These are phyloP conservation scores for Anabacerthia variegaticeps DNA, from an alignment of 2,797 vertebrate species.

Conservation along the genomic window DNA sequence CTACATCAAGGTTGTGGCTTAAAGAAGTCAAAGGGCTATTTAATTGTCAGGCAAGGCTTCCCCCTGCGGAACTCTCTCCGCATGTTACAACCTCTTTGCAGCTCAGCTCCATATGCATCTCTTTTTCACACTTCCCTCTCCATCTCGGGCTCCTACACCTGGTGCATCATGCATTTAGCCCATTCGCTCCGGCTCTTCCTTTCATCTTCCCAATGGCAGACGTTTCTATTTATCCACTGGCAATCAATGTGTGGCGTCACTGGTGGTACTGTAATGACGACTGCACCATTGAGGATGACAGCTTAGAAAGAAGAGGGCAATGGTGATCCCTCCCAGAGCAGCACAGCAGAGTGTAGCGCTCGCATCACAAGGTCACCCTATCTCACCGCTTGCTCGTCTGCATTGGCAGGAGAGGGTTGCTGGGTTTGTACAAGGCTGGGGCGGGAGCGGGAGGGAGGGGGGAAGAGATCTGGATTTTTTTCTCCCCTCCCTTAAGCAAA, in stretches of 20 bases:
- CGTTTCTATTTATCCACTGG: slow-evolving; percentile 90
- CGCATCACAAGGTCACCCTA: slow-evolving; percentile 90
- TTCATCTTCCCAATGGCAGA: slow-evolving; percentile 81
- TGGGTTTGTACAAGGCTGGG: slow-evolving; percentile 42
- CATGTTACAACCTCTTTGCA: slow-evolving; percentile 62
- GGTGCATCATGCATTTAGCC: slow-evolving; percentile 78
- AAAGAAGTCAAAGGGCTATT: slow-evolving; percentile 69
- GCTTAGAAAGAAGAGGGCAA: slow-evolving; percentile 93
- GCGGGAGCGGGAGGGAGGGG: slow-evolving; percentile 37
- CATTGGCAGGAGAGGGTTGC: slow-evolving; percentile 47
- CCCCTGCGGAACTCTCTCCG: slow-evolving; percentile 62
- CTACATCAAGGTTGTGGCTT: slow-evolving; percentile 66
- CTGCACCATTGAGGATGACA: slow-evolving; percentile 95
- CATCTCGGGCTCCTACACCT: slow-evolving; percentile 75
- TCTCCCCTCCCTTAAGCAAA: slow-evolving; percentile 53
- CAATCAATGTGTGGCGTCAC: slow-evolving; percentile 96
- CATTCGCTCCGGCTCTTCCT: slow-evolving; percentile 79
- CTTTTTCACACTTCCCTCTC: slow-evolving; percentile 81
- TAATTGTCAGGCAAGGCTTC: slow-evolving; percentile 61
- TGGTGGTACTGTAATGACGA: slow-evolving; percentile 92
- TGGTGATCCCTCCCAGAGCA: slow-evolving; percentile 97
- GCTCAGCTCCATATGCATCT: slow-evolving; percentile 67
- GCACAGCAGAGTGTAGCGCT: slow-evolving; percentile 86
- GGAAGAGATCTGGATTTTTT: slow-evolving; percentile 44
- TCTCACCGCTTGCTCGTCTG: slow-evolving; percentile 70